These are phyloP conservation scores for Clinocottus analis DNA, from an alignment of 2,113 vertebrate species.

Conservation along the genomic window DNA sequence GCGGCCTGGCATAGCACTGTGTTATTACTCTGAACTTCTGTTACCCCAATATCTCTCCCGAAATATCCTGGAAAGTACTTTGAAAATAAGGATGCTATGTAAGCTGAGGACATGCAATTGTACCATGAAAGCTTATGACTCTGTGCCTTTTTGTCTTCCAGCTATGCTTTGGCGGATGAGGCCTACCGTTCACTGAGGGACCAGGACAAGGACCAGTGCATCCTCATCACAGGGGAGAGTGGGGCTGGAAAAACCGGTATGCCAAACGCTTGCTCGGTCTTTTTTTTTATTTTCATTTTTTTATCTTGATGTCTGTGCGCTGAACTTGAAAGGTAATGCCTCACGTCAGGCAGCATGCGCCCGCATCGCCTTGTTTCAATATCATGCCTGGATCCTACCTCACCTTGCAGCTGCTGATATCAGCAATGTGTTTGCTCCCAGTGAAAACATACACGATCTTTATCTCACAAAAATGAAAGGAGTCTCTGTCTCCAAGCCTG, in stretches of 20 bases:
- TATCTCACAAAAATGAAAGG: neutral
- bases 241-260: constrained; percentile 98
- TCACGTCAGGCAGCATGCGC: neutral
- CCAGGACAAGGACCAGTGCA: constrained; percentile 99
- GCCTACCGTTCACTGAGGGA: constrained; percentile 97
- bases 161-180: constrained; percentile 96
- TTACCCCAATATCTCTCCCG: neutral
- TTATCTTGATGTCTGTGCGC: neutral
- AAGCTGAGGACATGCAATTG: neutral
- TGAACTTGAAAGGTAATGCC: neutral
- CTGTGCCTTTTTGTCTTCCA: constrained; percentile 76
- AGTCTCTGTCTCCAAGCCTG: too few species aligned
- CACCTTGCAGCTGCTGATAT: neutral
- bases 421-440: neutral
- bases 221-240: constrained; percentile 98
- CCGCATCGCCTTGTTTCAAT: neutral
- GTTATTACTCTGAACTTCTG: constrained; percentile 8
- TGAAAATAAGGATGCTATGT: neutral
- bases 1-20: constrained; percentile 21
- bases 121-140: neutral
- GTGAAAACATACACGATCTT: neutral
- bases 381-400: neutral
- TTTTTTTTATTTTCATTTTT: neutral
- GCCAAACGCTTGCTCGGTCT: neutral
- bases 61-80: constrained; percentile 5